phyloP scores from a whole-genome alignment of 1,140 invertebrate species.

The Pachyrhynchus sulphureomaculatus region DNA sequence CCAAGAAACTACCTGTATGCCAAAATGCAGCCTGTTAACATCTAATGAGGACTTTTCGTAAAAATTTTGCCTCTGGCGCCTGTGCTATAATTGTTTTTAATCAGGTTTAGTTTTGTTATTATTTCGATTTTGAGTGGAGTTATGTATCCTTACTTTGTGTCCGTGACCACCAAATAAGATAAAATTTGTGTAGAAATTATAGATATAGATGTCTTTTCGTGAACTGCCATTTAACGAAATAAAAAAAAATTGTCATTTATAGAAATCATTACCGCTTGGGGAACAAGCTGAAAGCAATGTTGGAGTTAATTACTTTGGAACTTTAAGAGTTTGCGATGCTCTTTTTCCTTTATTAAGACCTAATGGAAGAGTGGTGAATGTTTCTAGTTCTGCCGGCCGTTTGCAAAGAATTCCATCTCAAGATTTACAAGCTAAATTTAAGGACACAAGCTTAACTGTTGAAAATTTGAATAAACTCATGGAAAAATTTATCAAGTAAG shows the following conservation, averaged over 20 bases:
- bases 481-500: conserved; percentile 64
- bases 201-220: too few species aligned
- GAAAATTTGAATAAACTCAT: conserved; percentile 60
- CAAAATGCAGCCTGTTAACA: too few species aligned
- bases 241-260: neutral
- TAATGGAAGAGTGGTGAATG: conserved; percentile 70
- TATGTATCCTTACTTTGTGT: too few species aligned
- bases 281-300: conserved; percentile 69
- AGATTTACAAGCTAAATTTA: conserved; percentile 56
- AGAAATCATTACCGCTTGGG: neutral
- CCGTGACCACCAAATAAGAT: too few species aligned
- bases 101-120: too few species aligned
- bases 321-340: conserved; percentile 61
- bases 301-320: conserved; percentile 67
- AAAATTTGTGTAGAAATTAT: too few species aligned
- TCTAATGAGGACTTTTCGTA: too few species aligned
- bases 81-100: too few species aligned
- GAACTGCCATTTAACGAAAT: too few species aligned
- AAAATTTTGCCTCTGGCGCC: too few species aligned
- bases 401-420: conserved; percentile 57
- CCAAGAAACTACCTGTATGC: too few species aligned
- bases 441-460: conserved; percentile 57
- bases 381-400: conserved; percentile 69
- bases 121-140: too few species aligned
- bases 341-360: conserved; percentile 68